Base-by-base conservation (phyloP, 2,113 vertebrate species). In the Ibidorhyncha struthersii region DNA sequence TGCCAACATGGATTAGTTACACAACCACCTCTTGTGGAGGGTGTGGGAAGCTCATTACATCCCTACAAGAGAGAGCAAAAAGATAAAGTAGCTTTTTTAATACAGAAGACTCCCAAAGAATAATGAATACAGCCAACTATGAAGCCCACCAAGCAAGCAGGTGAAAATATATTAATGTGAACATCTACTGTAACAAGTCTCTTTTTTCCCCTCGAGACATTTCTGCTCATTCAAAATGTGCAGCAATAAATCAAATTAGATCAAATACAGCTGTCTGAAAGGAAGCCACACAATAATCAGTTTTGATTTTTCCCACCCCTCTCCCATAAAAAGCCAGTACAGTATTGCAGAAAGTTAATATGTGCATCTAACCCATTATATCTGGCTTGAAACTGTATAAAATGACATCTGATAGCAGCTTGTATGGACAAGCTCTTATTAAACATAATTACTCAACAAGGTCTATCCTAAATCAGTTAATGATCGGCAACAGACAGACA, bases 251-350 rank as follows among this genome's bases (percentile, higher is more conserved):
- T 98, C 95, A 96, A 77, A 93, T 95, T 55, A 96, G 91, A 97
- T 96, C 23, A 84, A 96, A 97, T 94, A 91, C 88, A 55, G 89
- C 71, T 77, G 95, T 43, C 95, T 97, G 96, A 97, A 94, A 85
- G 19, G 36, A 85, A 92, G 91, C 94, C 94, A 89, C n/a, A 94
- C 84, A 86, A 91, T 81, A 96, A 97, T 89, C 93, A 66, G 76
- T 94, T 97, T 95, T 95, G 95, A 95, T 93, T 95, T 95, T 96
- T 97, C 95, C 95, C 95, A 96, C 93, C 90, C 84, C 62, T 93
- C 85, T 96, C 92, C 70, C 90, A 93, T 88, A 93, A 94, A 86
- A 71, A 82, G 79, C 53, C 79, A 36, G 79, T 55, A 79, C 78
- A 63, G 66, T n/a, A 34, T 94, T 97, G 92, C 69, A 96, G 91